phyloP scores from a whole-genome alignment of 2,113 vertebrate species.

The Aphelocoma coerulescens region DNA sequence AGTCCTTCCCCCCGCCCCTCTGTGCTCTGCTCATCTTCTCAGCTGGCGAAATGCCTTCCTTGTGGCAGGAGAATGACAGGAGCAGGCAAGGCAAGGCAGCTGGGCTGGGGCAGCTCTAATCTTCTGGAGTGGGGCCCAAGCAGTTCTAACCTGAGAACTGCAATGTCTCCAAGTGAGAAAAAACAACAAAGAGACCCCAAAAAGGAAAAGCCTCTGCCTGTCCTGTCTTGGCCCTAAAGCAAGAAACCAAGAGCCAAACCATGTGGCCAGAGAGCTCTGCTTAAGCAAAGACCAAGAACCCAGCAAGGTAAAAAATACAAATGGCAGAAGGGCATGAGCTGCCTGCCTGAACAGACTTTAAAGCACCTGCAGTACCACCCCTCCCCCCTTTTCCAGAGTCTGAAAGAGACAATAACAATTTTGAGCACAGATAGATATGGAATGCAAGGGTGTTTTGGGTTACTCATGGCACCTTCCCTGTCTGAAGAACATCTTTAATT shows the following conservation, averaged over 20 bases:
- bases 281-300: background rate
- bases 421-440: background rate
- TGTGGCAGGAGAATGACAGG: background rate
- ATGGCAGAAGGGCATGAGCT: fast-evolving
- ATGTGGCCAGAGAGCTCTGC: background rate
- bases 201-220: background rate
- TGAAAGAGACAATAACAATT: background rate
- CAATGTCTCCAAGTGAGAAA: background rate
- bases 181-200: fast-evolving
- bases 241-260: background rate
- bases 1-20: fast-evolving
- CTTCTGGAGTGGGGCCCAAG: background rate
- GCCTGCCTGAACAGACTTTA: background rate
- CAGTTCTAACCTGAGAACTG: background rate
- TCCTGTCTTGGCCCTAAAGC: background rate
- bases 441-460: background rate
- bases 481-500: background rate
- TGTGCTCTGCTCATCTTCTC: background rate
- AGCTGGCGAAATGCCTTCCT: background rate
- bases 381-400: background rate
- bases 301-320: background rate
- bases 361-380: fast-evolving
- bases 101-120: background rate
- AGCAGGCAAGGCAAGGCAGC: background rate
- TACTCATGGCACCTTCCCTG: background rate